phyloP scores from a whole-genome alignment of 1,140 invertebrate genomes.

The Drosophila grimshawi region DNA sequence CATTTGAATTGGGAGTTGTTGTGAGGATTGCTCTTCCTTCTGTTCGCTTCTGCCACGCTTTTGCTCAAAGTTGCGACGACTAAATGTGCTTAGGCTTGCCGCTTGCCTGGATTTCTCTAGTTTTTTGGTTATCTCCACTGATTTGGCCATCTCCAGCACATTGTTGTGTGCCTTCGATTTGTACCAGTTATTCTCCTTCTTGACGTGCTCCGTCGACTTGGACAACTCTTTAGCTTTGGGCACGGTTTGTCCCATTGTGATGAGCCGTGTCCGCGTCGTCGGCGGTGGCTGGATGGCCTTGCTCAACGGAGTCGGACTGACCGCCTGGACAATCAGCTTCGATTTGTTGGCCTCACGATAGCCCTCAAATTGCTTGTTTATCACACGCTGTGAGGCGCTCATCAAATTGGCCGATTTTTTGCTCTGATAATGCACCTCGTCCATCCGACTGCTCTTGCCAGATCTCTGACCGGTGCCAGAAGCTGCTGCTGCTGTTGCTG shows the following conservation, averaged over 20 bases:
- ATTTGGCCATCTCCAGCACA: background rate
- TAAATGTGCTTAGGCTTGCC: background rate
- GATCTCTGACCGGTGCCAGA: background rate
- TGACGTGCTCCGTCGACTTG: background rate
- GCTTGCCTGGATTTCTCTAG: background rate
- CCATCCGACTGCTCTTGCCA: slow-evolving; percentile 23
- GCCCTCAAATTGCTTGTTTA: slow-evolving; percentile 29
- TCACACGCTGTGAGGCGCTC: slow-evolving; percentile 62
- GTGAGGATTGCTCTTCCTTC: background rate
- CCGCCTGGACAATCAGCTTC: slow-evolving; percentile 12
- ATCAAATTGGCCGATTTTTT: slow-evolving; percentile 17
- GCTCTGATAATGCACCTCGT: slow-evolving; percentile 27
- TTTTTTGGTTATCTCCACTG: background rate
- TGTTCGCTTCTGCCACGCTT: background rate
- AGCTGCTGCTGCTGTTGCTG: too few species aligned
- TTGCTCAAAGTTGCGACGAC: background rate
- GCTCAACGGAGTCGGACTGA: slow-evolving; percentile 15
- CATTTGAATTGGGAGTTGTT: background rate
- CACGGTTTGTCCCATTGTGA: background rate
- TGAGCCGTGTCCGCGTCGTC: background rate
- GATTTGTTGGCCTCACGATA: background rate
- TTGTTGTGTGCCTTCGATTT: background rate
- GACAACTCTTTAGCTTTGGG: background rate
- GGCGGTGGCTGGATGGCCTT: background rate
- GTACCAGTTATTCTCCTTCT: background rate